Base-by-base conservation (phyloP, 2,888 invertebrate genomes). In the Drosophila tanythrix region DNA sequence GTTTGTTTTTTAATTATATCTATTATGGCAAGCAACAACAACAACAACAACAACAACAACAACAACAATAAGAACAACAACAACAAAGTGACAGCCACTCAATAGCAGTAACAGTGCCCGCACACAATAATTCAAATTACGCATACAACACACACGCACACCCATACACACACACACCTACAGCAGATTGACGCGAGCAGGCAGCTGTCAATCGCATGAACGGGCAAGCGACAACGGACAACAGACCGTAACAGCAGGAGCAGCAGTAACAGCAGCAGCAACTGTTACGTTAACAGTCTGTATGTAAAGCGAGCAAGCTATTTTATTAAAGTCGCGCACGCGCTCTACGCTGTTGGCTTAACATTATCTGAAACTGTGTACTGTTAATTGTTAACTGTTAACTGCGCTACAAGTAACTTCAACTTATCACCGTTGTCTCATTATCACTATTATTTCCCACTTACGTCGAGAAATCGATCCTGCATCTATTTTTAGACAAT, bases 171-270 rank as follows among this genome's bases (percentile, higher is more conserved):
- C 1, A n/a, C n/a, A 29, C 10, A 29, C 50, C 18, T 3, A 51
- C 51, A 31, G 5, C 46, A 15, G 25, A 46, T 25, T 59, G 48
- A 27, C 21, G 52, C 51, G 51, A 70, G 46, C 46, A 13, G 53
- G 59, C 80, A 74, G 67, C 76, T 82, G 82, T 70, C 76, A 70
- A 58, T 51, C 76, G 79, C 82, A 80, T 76, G 76, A 38, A 53
- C 62, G 38, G 25, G 15, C 46, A 25, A 25, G 15, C 15, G 46
- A 46, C 8, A 46, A 25, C 3, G 21, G 46, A 46, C 21, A 46
- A 21, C 21, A 46, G 46, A 46, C 21, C 21, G 50, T 27, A 50
- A 10, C 27, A 27, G 36, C 46, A 35, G 15, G n/a, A 35, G 51
- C 50, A 27, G 31, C 55, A 38, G n/a, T 36, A 63, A 33, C 65